Conservation (phyloP, 2,113 vertebrate genomes). For the Cebidichthys violaceus region DNA sequence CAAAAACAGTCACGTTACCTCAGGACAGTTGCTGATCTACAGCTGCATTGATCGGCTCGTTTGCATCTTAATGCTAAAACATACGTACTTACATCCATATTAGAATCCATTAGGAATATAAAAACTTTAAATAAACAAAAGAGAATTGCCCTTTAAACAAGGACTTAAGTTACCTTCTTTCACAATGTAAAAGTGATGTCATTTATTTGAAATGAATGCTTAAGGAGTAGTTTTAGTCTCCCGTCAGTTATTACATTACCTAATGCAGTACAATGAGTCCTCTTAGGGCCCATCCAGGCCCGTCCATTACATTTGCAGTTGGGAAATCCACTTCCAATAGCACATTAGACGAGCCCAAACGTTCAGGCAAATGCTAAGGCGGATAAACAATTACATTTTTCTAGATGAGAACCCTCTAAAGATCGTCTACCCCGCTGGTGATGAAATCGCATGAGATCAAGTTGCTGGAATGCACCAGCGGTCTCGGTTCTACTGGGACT, state of each 20-base stretch:
- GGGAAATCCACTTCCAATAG: conserved; percentile 17
- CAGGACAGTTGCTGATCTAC: too few species aligned
- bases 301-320: conserved; percentile 6
- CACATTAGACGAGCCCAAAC: conserved; percentile 8
- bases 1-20: too few species aligned
- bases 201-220: neutral
- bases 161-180: neutral
- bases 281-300: neutral
- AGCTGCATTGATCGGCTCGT: too few species aligned
- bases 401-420: conserved; percentile 69
- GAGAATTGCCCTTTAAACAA: neutral
- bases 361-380: conserved; percentile 21
- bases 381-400: conserved; percentile 70
- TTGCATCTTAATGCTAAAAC: too few species aligned
- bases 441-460: conserved; percentile 78
- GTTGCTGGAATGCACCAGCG: conserved; percentile 77
- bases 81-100: neutral
- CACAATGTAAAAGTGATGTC: neutral
- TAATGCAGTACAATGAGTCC: neutral
- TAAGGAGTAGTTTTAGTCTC: neutral
- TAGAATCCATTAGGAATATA: neutral
- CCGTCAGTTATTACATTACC: conserved; percentile 11
- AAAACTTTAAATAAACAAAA: neutral
- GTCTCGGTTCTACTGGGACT: conserved; percentile 77
- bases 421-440: conserved; percentile 56